phyloP scores from a whole-genome alignment of 2,888 invertebrate genomes.

The Apoda limacodes region DNA sequence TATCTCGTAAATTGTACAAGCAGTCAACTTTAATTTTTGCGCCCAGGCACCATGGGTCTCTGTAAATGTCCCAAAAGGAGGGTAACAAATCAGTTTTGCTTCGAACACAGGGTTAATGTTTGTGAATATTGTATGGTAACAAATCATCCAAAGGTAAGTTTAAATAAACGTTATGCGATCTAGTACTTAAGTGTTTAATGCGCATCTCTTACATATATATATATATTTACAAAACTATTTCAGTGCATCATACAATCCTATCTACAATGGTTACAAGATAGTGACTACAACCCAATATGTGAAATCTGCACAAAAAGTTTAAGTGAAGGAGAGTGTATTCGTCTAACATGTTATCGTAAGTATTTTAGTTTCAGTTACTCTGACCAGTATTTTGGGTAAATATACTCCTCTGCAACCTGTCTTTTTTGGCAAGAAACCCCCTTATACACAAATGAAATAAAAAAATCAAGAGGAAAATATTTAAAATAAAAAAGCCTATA shows the following conservation, averaged over 20 bases:
- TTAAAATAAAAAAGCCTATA: too few relatives aligned
- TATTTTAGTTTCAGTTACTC: slow-evolving; percentile 21
- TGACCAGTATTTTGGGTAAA: too few relatives aligned
- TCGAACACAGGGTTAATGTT: slow-evolving; percentile 98
- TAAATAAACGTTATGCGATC: too few relatives aligned
- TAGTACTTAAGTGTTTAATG: too few relatives aligned
- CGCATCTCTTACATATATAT: too few relatives aligned
- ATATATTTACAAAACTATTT: too few relatives aligned
- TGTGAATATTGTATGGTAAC: slow-evolving; percentile 98
- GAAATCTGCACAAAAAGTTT: slow-evolving; percentile 87
- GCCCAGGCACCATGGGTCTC: slow-evolving; percentile 79
- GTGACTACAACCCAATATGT: slow-evolving; percentile 96
- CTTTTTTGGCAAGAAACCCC: too few relatives aligned
- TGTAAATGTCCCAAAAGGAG: slow-evolving; percentile 98
- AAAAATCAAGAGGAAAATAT: too few relatives aligned
- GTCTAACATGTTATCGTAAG: slow-evolving; percentile 95
- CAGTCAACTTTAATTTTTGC: too few relatives aligned
- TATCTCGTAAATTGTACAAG: too few relatives aligned
- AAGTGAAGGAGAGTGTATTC: slow-evolving; percentile 84
- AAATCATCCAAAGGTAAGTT: slow-evolving; percentile 92
- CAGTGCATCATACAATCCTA: slow-evolving; percentile 99
- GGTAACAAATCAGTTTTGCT: slow-evolving; percentile 99
- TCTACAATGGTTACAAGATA: slow-evolving; percentile 97
- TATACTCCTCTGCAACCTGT: not conserved
- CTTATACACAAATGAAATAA: too few relatives aligned